These are phyloP conservation scores for Podarcis lilfordi DNA, from an alignment of 2,797 vertebrate genomes.

Conservation along the genomic window DNA sequence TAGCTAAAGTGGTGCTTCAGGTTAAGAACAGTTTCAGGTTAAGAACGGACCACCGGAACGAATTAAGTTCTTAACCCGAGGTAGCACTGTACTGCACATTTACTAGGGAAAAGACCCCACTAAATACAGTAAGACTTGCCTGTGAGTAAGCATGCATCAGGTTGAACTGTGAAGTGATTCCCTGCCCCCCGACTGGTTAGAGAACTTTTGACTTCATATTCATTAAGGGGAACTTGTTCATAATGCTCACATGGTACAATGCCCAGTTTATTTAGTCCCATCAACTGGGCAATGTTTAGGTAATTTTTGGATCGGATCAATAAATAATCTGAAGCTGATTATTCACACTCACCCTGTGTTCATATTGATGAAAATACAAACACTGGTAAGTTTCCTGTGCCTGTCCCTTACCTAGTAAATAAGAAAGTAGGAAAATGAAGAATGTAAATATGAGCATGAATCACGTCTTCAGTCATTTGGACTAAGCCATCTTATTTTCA, in stretches of 20 bases:
- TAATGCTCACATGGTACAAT: background rate
- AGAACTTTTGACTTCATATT: background rate
- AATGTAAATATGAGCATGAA: constrained; percentile 11
- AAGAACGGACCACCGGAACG: too few species aligned
- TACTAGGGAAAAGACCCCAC: background rate
- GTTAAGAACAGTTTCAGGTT: too few species aligned
- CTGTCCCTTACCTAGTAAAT: background rate
- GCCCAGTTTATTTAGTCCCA: background rate
- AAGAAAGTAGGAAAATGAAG: background rate
- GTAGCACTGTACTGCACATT: background rate
- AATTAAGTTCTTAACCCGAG: too few species aligned
- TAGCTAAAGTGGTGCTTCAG: too few species aligned
- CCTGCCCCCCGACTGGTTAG: too few species aligned
- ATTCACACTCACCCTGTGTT: background rate
- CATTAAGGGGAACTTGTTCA: background rate
- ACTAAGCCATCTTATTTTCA: constrained; percentile 3
- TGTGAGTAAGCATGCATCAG: background rate
- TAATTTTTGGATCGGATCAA: background rate
- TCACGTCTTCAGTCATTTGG: constrained; percentile 23
- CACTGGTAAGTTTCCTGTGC: background rate
- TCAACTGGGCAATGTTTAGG: background rate
- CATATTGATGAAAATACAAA: background rate
- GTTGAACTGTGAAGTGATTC: background rate
- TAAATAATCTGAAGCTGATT: background rate
- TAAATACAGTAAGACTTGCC: background rate